These are phyloP conservation scores for Enteromius viviparus DNA, from an alignment of 2,797 vertebrate species.

Conservation along the genomic window DNA sequence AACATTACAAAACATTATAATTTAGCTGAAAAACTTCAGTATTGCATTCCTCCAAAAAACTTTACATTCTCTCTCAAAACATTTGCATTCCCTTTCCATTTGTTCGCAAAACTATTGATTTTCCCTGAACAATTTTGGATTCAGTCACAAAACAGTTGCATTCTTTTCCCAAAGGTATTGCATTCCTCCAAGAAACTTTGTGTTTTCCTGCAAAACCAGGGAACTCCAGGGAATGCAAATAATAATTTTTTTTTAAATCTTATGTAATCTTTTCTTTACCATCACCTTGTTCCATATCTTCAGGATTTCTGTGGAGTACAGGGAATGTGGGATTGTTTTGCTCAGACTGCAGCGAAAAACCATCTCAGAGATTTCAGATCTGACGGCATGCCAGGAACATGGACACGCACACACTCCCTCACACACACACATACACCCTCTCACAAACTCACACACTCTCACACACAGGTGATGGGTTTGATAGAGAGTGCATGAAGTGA, in stretches of 20 bases:
- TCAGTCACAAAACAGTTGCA: too few relatives aligned
- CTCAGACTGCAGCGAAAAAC: not conserved
- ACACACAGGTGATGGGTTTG: not conserved
- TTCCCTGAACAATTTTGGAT: too few relatives aligned
- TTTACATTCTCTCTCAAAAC: too few relatives aligned
- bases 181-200: too few relatives aligned
- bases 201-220: too few relatives aligned
- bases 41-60: too few relatives aligned
- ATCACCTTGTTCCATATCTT: not conserved
- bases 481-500: not conserved
- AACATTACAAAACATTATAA: not conserved
- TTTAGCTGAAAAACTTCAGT: not conserved
- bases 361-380: not conserved
- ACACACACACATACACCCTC: too few relatives aligned
- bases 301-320: not conserved
- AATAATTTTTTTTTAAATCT: not conserved
- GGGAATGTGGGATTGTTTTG: conserved; percentile 15
- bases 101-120: too few relatives aligned
- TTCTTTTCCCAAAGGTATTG: too few relatives aligned
- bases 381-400: not conserved
- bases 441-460: too few relatives aligned
- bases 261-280: not conserved
- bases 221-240: not conserved
- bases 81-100: too few relatives aligned
- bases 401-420: not conserved